These are phyloP conservation scores for Calephelis virginiensis DNA, from an alignment of 1,140 invertebrate species.

Conservation along the genomic window DNA sequence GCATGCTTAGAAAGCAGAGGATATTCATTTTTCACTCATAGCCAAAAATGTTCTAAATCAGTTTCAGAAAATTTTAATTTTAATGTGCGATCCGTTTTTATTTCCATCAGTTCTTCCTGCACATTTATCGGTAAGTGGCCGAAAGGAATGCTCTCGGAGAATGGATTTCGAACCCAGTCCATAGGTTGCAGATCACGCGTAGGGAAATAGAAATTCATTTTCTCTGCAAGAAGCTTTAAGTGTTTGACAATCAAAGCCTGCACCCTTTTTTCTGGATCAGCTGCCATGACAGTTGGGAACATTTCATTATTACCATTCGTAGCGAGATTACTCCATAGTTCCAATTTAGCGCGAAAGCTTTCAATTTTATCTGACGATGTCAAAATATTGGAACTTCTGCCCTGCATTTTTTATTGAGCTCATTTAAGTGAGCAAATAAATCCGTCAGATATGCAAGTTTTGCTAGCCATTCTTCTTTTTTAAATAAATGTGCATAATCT, in stretches of 20 bases:
- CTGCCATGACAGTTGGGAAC: constrained; percentile 1
- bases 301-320: constrained; percentile 17
- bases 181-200: too few relatives aligned
- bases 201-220: constrained; percentile 20
- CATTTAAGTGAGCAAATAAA: constrained; percentile 18
- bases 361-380: constrained; percentile 19
- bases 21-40: constrained; percentile 28
- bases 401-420: constrained; percentile 23
- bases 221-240: constrained; percentile 18
- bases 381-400: constrained; percentile 23
- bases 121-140: constrained; percentile 21
- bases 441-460: constrained; percentile 21
- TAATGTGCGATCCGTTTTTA: constrained; percentile 21
- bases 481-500: constrained; percentile 22
- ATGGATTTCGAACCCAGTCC: too few relatives aligned
- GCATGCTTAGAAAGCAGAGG: constrained; percentile 27
- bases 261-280: too few relatives aligned
- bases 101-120: constrained; percentile 23
- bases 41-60: constrained; percentile 26
- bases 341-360: constrained; percentile 12
- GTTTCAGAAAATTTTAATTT: constrained; percentile 20
- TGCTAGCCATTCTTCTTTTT: constrained; percentile 16
- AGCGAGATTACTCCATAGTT: constrained; percentile 23
- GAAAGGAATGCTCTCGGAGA: constrained; percentile 19
- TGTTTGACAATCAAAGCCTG: constrained; percentile 18